Percentiles rank a stretch among this genome's conserved stretches.
Evolutionary conservation across 2,113 vertebrate genomes (phyloP).

Genomic region (Ellobius talpinus): DNA sequence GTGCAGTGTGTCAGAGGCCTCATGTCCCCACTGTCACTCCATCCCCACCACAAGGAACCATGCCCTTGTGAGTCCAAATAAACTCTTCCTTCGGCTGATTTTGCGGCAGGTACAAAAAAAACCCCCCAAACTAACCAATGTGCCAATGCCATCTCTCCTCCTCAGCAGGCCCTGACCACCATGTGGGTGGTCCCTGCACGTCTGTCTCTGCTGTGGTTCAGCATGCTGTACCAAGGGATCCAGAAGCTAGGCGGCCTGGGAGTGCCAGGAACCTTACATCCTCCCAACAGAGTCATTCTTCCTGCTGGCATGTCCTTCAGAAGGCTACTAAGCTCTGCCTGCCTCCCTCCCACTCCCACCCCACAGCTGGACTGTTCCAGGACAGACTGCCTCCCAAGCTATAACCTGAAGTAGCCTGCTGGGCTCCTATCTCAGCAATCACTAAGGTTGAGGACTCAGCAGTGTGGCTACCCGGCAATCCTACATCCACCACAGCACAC

Average conservation of each 20-base stretch:
- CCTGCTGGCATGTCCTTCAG: background rate
- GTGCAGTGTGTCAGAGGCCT: background rate
- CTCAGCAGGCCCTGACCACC: background rate
- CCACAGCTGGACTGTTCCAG: background rate
- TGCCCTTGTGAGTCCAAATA: background rate
- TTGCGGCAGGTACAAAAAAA: background rate
- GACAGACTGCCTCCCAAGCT: background rate
- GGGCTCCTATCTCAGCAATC: background rate
- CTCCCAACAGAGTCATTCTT: too few species aligned
- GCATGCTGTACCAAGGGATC: background rate
- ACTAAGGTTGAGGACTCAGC: background rate
- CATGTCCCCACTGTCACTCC: background rate
- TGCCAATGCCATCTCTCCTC: background rate
- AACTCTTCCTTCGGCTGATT: background rate
- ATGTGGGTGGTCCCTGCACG: background rate
- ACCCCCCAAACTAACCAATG: too few species aligned
- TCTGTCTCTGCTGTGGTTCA: background rate
- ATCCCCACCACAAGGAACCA: background rate
- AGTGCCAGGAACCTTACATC: background rate
- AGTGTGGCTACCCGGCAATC: background rate
- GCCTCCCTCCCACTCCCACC: too few species aligned
- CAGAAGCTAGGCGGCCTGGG: background rate
- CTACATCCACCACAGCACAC: too few species aligned
- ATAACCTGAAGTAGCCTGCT: background rate
- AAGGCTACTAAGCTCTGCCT: background rate